Evolutionary conservation across 2,888 invertebrate species (phyloP).

Genomic region (Rhingia campestris): DNA sequence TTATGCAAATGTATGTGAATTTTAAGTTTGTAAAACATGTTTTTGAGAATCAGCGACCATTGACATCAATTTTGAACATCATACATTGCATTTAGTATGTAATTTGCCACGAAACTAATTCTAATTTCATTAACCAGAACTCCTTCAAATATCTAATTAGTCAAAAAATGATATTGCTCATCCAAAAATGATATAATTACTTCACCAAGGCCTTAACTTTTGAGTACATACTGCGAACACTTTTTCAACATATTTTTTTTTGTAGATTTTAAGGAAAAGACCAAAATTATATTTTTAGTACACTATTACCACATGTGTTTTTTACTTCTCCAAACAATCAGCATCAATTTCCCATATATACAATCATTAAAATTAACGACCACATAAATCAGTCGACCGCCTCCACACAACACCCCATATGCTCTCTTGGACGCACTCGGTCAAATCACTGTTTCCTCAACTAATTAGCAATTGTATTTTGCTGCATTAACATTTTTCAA

Average conservation of each 20-base stretch:
- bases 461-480: constrained; percentile 42
- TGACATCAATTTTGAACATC: no score
- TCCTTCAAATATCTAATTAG: no score
- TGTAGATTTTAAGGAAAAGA: background rate
- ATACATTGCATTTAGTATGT: no score
- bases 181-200: no score
- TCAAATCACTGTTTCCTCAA: constrained; percentile 34
- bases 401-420: constrained; percentile 21
- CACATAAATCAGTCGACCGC: constrained; percentile 42
- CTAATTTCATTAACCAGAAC: no score
- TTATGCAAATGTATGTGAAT: no score
- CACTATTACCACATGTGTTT: constrained; percentile 37
- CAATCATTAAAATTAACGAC: constrained; percentile 34
- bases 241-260: background rate
- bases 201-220: no score
- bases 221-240: background rate
- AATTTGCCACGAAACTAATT: no score
- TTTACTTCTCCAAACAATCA: constrained; percentile 17
- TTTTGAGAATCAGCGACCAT: no score
- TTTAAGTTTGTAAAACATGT: no score
- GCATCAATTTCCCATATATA: constrained; percentile 8
- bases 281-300: background rate
- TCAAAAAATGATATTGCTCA: no score
- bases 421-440: background rate
- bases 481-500: background rate